Conservation (phyloP, 2,113 vertebrate genomes). For the Thryonomys swinderianus region DNA sequence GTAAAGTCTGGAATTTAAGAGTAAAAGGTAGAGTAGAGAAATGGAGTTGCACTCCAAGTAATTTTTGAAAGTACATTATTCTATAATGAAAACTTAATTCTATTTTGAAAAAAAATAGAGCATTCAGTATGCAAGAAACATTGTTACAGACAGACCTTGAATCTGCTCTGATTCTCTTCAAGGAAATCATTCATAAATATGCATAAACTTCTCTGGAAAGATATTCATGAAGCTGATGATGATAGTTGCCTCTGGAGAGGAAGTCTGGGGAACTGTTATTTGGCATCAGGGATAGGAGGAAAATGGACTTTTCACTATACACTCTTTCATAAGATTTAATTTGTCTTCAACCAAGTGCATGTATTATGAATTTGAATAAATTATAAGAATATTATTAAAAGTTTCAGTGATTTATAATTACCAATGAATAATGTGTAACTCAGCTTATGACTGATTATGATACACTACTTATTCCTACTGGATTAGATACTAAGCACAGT, state of each 20-base stretch:
- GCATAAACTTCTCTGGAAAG: conserved; percentile 66
- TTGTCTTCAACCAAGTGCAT: conserved; percentile 66
- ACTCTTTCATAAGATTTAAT: conserved; percentile 64
- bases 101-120: conserved; percentile 65
- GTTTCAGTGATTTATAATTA: conserved; percentile 75
- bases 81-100: conserved; percentile 64
- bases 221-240: conserved; percentile 66
- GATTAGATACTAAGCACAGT: conserved; percentile 4
- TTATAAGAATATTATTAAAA: conserved; percentile 68
- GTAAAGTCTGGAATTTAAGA: conserved; percentile 13
- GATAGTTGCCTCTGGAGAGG: conserved; percentile 55
- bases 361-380: conserved; percentile 73
- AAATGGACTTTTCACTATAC: conserved; percentile 58
- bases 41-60: conserved; percentile 8
- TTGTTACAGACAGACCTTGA: conserved; percentile 72
- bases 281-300: conserved; percentile 5
- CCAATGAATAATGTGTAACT: conserved; percentile 67
- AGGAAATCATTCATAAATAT: conserved; percentile 74
- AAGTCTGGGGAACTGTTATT: not conserved
- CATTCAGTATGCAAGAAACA: conserved; percentile 63
- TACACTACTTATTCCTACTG: conserved; percentile 17
- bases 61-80: conserved; percentile 58
- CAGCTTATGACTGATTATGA: conserved; percentile 49
- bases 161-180: conserved; percentile 73
- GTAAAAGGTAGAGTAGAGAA: not conserved